phyloP scores from a whole-genome alignment of 1,140 invertebrate species.

The Papilio polyxenes region DNA sequence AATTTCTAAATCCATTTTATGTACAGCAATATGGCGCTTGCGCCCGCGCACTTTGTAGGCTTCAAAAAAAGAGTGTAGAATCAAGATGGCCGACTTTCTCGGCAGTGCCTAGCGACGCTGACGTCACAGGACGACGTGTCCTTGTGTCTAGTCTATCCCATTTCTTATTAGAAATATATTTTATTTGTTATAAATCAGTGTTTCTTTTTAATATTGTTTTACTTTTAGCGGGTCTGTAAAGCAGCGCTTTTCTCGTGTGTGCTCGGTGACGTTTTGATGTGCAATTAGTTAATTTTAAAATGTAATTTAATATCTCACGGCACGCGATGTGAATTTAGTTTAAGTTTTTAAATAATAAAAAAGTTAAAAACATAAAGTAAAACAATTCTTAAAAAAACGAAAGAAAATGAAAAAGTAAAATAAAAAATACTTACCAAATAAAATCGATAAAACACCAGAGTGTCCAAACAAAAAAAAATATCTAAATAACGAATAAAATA shows the following conservation, averaged over 20 bases:
- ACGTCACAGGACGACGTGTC: constrained; percentile 77
- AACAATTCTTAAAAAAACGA: constrained; percentile 44
- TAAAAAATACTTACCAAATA: constrained; percentile 72
- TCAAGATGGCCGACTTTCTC: constrained; percentile 77
- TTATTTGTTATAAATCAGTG: constrained; percentile 41
- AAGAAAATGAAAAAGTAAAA: constrained; percentile 43
- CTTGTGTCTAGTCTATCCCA: constrained; percentile 68
- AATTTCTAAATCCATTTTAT: constrained; percentile 42
- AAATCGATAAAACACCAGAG: constrained; percentile 68
- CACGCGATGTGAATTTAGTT: neutral
- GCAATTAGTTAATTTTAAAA: constrained; percentile 15
- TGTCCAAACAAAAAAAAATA: constrained; percentile 66
- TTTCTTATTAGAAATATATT: constrained; percentile 54
- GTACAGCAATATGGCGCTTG: constrained; percentile 60
- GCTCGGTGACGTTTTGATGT: constrained; percentile 19
- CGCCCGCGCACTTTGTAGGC: constrained; percentile 71
- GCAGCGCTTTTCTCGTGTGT: constrained; percentile 19
- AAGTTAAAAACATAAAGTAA: constrained; percentile 43
- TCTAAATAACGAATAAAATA: constrained; percentile 59
- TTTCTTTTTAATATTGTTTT: constrained; percentile 37
- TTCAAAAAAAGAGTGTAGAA: constrained; percentile 74
- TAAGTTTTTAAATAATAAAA: constrained; percentile 33
- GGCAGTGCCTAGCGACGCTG: constrained; percentile 75
- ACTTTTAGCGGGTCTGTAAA: neutral
- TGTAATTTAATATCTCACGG: neutral